A percentile compares a stretch with the other conserved stretches of the same genome.
Conservation (phyloP, 92 coral and sea anemone species). For the Phenganax subtilis region DNA sequence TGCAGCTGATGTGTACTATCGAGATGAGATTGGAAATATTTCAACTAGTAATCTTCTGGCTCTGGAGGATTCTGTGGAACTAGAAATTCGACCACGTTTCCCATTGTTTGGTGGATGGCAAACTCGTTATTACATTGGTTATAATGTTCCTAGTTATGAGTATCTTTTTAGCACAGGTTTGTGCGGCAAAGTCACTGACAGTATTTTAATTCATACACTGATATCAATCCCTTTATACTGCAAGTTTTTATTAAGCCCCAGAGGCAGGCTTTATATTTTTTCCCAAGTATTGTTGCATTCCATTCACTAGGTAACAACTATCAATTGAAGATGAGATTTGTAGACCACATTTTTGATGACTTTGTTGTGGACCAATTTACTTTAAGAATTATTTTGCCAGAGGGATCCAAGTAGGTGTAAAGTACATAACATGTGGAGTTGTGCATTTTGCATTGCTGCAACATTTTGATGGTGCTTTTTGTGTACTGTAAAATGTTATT, state of each 20-base stretch:
- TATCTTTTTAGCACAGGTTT: constrained; percentile 75
- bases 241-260: neutral
- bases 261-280: neutral
- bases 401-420: constrained; percentile 83
- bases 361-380: constrained; percentile 78
- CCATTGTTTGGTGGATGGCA: constrained; percentile 99
- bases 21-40: constrained; percentile 96
- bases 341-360: constrained; percentile 90
- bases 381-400: constrained; percentile 80
- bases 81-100: constrained; percentile 87
- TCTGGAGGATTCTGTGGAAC: constrained; percentile 86
- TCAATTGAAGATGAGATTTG: constrained; percentile 79
- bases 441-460: too few species aligned
- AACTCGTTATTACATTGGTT: constrained; percentile 87
- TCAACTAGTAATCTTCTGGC: constrained; percentile 87
- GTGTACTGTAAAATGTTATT: too few species aligned
- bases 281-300: neutral
- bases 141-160: constrained; percentile 91
- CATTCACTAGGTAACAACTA: constrained; percentile 64
- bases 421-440: too few species aligned
- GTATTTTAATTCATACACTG: neutral
- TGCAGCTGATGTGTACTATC: constrained; percentile 89
- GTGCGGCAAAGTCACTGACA: constrained; percentile 10
- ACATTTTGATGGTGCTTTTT: too few species aligned
- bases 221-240: neutral